Evolutionary conservation across 2,888 invertebrate species (phyloP).

Genomic region (Tricholauxania praeusta): DNA sequence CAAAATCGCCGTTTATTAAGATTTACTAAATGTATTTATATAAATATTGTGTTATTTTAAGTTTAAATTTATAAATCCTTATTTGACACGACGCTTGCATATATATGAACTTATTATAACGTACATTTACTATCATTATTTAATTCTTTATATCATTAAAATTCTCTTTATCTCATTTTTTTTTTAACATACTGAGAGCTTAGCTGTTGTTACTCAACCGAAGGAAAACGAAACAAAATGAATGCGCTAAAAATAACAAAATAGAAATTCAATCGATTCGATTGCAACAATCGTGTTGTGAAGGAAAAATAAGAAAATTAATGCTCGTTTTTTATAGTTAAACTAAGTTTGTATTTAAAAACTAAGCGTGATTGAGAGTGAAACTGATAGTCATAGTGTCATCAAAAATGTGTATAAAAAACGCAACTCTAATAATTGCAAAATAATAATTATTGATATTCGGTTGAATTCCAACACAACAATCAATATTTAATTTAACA

Average conservation of each 20-base stretch:
- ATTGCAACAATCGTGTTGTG: slow-evolving; percentile 2
- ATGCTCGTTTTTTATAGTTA: slow-evolving; percentile 16
- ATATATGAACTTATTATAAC: slow-evolving; percentile 29
- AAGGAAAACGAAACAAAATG: not conserved
- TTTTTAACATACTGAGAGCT: slow-evolving; percentile 11
- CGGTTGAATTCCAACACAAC: slow-evolving; percentile 4
- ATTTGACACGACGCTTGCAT: slow-evolving; percentile 27
- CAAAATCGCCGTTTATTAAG: slow-evolving; percentile 29
- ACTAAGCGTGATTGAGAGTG: not conserved
- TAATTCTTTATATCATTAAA: not conserved
- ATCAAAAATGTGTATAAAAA: slow-evolving; percentile 25
- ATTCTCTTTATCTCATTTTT: slow-evolving; percentile 7
- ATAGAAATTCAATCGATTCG: slow-evolving; percentile 23
- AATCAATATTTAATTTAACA: slow-evolving; percentile 53
- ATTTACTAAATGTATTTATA: slow-evolving; percentile 33
- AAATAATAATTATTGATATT: slow-evolving; percentile 20
- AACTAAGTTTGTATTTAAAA: not conserved
- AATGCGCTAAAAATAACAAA: not conserved
- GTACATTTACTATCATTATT: slow-evolving; percentile 20
- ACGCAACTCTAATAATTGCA: slow-evolving; percentile 17
- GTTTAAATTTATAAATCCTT: slow-evolving; percentile 23
- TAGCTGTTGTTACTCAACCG: slow-evolving; percentile 16
- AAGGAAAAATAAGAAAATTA: not conserved
- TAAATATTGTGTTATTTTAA: slow-evolving; percentile 19
- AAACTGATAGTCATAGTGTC: not conserved